Conservation (phyloP, 2,888 invertebrate species). For the Amaurobius ferox region DNA sequence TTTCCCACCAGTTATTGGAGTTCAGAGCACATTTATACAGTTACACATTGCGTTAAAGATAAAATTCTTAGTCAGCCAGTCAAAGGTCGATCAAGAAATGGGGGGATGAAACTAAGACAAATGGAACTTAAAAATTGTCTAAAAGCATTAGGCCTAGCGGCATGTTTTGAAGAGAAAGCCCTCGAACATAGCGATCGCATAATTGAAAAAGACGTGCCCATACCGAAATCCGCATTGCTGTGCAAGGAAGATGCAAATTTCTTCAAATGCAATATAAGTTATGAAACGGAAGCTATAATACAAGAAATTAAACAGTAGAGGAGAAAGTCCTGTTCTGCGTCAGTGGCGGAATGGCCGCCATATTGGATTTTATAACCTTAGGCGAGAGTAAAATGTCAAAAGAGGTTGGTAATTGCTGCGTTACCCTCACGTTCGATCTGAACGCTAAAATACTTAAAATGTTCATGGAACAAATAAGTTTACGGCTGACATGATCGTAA, state of each 20-base stretch:
- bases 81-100: constrained; percentile 36
- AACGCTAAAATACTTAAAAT: too few relatives aligned
- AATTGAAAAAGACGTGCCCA: background rate
- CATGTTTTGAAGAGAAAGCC: constrained; percentile 17
- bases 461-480: too few relatives aligned
- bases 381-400: too few relatives aligned
- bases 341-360: too few relatives aligned
- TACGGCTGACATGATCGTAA: too few relatives aligned
- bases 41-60: too few relatives aligned
- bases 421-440: too few relatives aligned
- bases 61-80: constrained; percentile 27
- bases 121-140: constrained; percentile 40
- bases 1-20: background rate
- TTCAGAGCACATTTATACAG: too few relatives aligned
- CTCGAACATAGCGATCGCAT: constrained; percentile 36
- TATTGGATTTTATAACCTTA: too few relatives aligned
- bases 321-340: too few relatives aligned
- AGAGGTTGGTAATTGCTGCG: too few relatives aligned
- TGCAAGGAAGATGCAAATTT: constrained; percentile 37
- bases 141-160: constrained; percentile 16
- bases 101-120: constrained; percentile 38
- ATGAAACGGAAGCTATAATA: background rate
- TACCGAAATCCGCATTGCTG: constrained; percentile 17
- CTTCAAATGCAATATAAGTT: constrained; percentile 22
- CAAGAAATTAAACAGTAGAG: too few relatives aligned